These are phyloP conservation scores for Lycocerus yunnanus DNA, from an alignment of 2,888 invertebrate species.

Conservation along the genomic window DNA sequence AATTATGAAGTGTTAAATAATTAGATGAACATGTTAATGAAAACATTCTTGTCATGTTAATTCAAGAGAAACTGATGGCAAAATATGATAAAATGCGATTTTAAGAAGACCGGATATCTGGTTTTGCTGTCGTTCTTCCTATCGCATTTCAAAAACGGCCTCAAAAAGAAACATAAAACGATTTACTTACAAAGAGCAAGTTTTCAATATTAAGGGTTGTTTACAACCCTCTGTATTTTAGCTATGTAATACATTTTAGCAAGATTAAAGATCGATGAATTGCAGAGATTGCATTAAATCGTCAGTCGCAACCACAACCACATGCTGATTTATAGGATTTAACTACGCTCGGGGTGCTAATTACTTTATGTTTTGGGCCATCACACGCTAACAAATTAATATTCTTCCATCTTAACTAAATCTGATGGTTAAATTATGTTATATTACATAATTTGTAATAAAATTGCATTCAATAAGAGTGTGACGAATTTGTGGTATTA, in stretches of 20 bases:
- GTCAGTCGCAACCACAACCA: constrained; percentile 34
- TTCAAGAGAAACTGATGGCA: not conserved
- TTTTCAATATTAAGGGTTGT: not conserved
- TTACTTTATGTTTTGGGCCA: not conserved
- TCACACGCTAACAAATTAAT: not conserved
- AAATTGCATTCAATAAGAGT: not conserved
- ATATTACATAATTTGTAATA: not conserved
- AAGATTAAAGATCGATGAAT: constrained; percentile 47
- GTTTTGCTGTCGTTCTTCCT: not conserved
- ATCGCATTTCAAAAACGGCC: not conserved
- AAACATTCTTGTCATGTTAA: not conserved
- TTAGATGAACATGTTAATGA: not conserved
- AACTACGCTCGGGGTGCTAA: constrained; percentile 7
- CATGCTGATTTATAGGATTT: constrained; percentile 25
- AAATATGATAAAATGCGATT: not conserved
- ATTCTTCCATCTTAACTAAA: not conserved
- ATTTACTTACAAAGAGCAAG: not conserved
- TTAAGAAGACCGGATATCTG: not conserved
- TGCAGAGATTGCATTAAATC: constrained; percentile 47
- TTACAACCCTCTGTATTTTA: not conserved
- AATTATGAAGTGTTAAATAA: not conserved
- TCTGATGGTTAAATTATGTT: not conserved
- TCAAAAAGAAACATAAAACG: too few species aligned
- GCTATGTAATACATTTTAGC: constrained; percentile 7
- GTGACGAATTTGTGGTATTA: constrained; percentile 2